Evolutionary conservation across 1,140 invertebrate species (phyloP).

Genomic region (Trachymyrmex septentrionalis): DNA sequence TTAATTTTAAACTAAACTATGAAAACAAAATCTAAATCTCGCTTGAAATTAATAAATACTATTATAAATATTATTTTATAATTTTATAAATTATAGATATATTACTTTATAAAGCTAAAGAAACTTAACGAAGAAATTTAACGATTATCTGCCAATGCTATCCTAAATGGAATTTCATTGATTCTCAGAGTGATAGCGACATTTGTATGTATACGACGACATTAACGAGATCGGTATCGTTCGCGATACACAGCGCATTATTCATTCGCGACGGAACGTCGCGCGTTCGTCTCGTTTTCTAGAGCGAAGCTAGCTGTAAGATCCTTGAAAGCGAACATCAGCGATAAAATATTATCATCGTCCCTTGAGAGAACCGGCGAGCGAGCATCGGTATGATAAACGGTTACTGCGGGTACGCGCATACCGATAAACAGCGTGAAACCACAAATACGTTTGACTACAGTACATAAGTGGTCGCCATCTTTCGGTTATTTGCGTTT

Average conservation of each 20-base stretch:
- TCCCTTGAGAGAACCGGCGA: not conserved
- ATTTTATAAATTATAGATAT: too few species aligned
- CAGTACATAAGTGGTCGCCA: conserved; percentile 27
- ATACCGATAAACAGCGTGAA: not conserved
- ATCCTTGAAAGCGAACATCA: conserved; percentile 2
- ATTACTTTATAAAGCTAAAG: not conserved
- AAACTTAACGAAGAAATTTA: not conserved
- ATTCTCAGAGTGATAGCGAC: not conserved
- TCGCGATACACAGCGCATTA: conserved; percentile 1
- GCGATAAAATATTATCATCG: conserved; percentile 18
- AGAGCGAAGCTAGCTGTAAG: conserved; percentile 7
- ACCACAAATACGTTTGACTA: conserved; percentile 24
- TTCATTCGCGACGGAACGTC: conserved; percentile 1
- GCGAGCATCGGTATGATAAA: conserved; percentile 38
- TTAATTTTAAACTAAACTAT: too few species aligned
- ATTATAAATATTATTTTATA: too few species aligned
- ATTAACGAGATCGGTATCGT: conserved; percentile 24
- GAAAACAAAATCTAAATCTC: too few species aligned
- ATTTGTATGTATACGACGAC: not conserved
- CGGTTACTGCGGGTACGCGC: not conserved
- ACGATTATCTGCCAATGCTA: not conserved
- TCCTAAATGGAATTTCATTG: not conserved
- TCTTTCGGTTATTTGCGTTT: conserved; percentile 61
- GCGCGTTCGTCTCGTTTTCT: conserved; percentile 3
- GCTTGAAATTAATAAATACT: too few species aligned